A percentile compares a stretch with the other conserved stretches of the same genome.
Conservation (phyloP, 1,140 invertebrate genomes). For the Listronotus bonariensis region DNA sequence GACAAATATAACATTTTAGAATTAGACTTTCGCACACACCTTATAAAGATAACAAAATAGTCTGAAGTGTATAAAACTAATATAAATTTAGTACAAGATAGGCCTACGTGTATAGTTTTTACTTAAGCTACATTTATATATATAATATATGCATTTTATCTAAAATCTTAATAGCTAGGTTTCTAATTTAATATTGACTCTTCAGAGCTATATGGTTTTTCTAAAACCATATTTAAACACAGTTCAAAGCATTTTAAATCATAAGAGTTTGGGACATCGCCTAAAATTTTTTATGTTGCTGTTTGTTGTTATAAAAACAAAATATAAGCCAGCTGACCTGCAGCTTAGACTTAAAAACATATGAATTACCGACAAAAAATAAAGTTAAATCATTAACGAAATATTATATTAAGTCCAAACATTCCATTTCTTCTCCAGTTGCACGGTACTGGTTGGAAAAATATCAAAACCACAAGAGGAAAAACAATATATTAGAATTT, state of each 20-base stretch:
- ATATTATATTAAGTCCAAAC: too few species aligned
- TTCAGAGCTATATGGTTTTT: conserved; percentile 48
- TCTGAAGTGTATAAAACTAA: conserved; percentile 52
- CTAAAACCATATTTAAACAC: conserved; percentile 45
- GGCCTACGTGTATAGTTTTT: conserved; percentile 52
- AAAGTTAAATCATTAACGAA: too few species aligned
- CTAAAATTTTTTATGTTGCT: conserved; percentile 17
- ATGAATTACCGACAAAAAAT: too few species aligned
- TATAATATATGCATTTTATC: conserved; percentile 45
- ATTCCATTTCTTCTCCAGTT: too few species aligned
- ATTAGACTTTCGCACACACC: conserved; percentile 41
- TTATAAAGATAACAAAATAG: conserved; percentile 50
- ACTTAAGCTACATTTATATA: conserved; percentile 48
- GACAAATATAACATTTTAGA: conserved; percentile 40
- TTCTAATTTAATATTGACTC: conserved; percentile 55
- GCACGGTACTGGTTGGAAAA: too few species aligned
- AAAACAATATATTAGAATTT: too few species aligned
- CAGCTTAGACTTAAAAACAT: too few species aligned
- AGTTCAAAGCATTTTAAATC: conserved; percentile 47
- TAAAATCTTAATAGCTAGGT: conserved; percentile 41
- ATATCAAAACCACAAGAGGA: too few species aligned
- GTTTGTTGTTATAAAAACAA: too few species aligned
- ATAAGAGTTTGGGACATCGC: conserved; percentile 39
- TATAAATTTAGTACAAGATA: conserved; percentile 51
- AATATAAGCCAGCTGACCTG: too few species aligned